phyloP scores from a whole-genome alignment of 2,113 vertebrate species.

The Neolamprologus hecqui region DNA sequence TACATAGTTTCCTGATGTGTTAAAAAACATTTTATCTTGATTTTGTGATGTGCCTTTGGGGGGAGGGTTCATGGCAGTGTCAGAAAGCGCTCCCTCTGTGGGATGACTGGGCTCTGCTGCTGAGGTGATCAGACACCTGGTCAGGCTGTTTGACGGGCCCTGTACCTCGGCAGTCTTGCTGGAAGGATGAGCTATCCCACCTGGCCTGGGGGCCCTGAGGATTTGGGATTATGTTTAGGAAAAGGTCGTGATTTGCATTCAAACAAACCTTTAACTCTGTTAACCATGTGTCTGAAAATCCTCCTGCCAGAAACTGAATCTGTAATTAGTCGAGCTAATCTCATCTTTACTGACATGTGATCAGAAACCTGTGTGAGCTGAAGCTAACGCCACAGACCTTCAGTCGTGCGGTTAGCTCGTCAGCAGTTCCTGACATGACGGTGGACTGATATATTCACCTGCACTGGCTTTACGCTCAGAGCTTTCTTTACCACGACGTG shows the following conservation, averaged over 20 bases:
- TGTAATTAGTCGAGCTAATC: not conserved
- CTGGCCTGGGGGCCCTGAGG: not conserved
- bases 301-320: not conserved
- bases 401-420: not conserved
- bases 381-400: accelerated
- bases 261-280: not conserved
- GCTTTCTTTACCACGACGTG: not conserved
- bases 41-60: accelerated
- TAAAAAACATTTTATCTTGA: not conserved
- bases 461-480: not conserved
- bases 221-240: not conserved
- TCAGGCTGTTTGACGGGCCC: not conserved
- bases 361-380: not conserved
- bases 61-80: not conserved
- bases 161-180: not conserved
- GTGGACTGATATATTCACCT: not conserved
- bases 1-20: not conserved
- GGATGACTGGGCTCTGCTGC: not conserved
- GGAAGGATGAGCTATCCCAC: not conserved
- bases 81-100: not conserved
- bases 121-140: accelerated
- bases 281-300: not conserved
- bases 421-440: not conserved
- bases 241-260: not conserved
- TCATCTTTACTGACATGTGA: not conserved